Base-by-base conservation (phyloP, 1,140 invertebrate species). In the Cydia pomonella region DNA sequence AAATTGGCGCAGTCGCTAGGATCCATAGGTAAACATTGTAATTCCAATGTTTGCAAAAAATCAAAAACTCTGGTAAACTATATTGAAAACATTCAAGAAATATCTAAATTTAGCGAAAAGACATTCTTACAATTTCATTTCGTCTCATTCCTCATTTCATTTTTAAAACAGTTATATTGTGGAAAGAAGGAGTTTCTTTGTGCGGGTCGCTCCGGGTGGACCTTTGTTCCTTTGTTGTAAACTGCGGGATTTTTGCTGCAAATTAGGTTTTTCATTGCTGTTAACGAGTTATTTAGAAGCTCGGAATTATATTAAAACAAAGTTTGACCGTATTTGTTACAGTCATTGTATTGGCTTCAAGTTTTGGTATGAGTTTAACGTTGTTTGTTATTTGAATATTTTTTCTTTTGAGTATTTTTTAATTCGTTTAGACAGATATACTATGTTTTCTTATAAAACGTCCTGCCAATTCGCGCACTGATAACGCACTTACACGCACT, bases 261-360 rank as follows among this genome's bases (percentile, higher is more conserved):
- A 64, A 64, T 64, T 64, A 64, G 63, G 63, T 64, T 33, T 64
- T 64, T 64, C 33, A 64, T 64, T 64, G 63, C 23, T 64, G 18
- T 27, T 64, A 64, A 64, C 63, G 63, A 64, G 63, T 64, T 64
- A 64, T 64, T 64, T 64, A 64, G 63, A 29, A 33, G 27, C 63
- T 64, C 21, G 63, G 53, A 21, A 23, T 59, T 59, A 59, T 59
- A 50, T 50, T 50, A 59, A 59, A 59, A 59, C 53, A 59, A 59
- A 59, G 21, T 59, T 59, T 59, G 53, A 23, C 53, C 21, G 18
- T 59, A 59, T 18, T 59, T 59, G 53, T 59, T 59, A 23, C 18
- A 23, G 53, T 18, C 53, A 59, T 59, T 59, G 53, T 21, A 12
- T 59, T 21, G 18, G 18, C 18, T 21, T 59, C 18, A 6, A 16